These are phyloP conservation scores for Argopecten irradians DNA, from an alignment of 1,140 invertebrate species.

Conservation along the genomic window DNA sequence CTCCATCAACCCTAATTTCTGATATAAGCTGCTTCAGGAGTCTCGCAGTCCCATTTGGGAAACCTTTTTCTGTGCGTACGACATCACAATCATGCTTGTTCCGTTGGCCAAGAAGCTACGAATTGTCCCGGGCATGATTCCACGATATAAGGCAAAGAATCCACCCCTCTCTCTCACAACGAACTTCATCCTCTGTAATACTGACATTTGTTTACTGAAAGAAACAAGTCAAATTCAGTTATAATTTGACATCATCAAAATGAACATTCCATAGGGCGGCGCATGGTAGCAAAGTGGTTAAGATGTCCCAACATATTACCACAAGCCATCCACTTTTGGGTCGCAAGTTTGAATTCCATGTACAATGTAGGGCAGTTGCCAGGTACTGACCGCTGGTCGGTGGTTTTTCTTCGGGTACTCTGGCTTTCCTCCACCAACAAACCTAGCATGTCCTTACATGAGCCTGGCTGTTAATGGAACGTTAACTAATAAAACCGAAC, in stretches of 20 bases:
- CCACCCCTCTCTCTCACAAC: slow-evolving; percentile 66
- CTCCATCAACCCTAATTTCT: too few relatives aligned
- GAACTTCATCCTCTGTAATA: slow-evolving; percentile 62
- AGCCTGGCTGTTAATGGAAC: too few relatives aligned
- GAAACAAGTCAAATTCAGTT: background rate
- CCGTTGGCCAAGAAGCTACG: slow-evolving; percentile 73
- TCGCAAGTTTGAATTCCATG: background rate
- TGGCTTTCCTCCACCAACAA: too few relatives aligned
- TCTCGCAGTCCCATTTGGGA: slow-evolving; percentile 66
- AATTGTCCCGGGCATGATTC: slow-evolving; percentile 68
- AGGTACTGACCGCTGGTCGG: too few relatives aligned
- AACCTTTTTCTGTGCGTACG: slow-evolving; percentile 71
- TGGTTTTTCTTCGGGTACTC: too few relatives aligned
- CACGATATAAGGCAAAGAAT: slow-evolving; percentile 70
- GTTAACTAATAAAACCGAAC: too few relatives aligned
- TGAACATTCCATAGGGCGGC: background rate
- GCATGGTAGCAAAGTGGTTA: background rate
- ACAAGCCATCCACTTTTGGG: too few relatives aligned
- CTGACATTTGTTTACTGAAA: slow-evolving; percentile 61
- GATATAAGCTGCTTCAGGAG: background rate
- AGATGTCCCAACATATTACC: too few relatives aligned
- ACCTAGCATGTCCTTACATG: too few relatives aligned
- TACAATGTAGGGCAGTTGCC: too few relatives aligned
- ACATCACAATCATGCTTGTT: slow-evolving; percentile 74
- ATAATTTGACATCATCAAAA: too few relatives aligned